Conservation (phyloP, 2,888 invertebrate genomes). For the Epirrhoe tristata region DNA sequence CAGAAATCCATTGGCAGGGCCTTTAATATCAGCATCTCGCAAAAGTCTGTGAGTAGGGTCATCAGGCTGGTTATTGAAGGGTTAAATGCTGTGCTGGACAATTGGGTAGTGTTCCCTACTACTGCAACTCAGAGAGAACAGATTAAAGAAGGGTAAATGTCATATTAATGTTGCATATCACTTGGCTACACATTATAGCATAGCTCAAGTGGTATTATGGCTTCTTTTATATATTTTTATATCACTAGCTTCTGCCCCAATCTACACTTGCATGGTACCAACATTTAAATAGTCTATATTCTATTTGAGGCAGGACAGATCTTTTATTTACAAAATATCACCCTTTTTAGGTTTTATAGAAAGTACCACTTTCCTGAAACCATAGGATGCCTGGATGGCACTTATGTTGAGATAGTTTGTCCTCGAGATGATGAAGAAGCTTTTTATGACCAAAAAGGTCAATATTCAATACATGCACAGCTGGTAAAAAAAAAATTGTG, state of each 20-base stretch:
- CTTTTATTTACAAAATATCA: background rate
- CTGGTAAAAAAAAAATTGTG: constrained; percentile 7
- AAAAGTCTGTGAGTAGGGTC: constrained; percentile 66
- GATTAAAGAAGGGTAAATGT: constrained; percentile 62
- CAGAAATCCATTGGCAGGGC: constrained; percentile 65
- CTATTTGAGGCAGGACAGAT: too few relatives aligned
- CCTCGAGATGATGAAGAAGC: constrained; percentile 70
- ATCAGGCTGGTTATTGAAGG: constrained; percentile 66
- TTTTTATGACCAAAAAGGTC: constrained; percentile 64
- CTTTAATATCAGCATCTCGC: constrained; percentile 64
- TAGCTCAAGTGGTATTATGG: too few relatives aligned
- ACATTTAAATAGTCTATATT: too few relatives aligned
- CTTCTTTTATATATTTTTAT: too few relatives aligned
- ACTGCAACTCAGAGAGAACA: constrained; percentile 54
- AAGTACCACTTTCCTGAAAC: constrained; percentile 69
- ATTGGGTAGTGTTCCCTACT: constrained; percentile 61
- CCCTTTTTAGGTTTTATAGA: constrained; percentile 59
- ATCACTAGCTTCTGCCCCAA: too few relatives aligned
- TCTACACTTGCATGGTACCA: too few relatives aligned
- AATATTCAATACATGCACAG: constrained; percentile 67
- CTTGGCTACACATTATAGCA: background rate
- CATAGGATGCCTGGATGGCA: constrained; percentile 65
- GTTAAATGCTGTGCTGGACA: constrained; percentile 58
- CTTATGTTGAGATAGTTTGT: constrained; percentile 64
- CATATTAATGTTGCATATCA: background rate